A percentile compares a stretch with the other conserved stretches of the same genome.
phyloP scores from a whole-genome alignment of 2,797 vertebrate species.

The Sebastes flavidus region DNA sequence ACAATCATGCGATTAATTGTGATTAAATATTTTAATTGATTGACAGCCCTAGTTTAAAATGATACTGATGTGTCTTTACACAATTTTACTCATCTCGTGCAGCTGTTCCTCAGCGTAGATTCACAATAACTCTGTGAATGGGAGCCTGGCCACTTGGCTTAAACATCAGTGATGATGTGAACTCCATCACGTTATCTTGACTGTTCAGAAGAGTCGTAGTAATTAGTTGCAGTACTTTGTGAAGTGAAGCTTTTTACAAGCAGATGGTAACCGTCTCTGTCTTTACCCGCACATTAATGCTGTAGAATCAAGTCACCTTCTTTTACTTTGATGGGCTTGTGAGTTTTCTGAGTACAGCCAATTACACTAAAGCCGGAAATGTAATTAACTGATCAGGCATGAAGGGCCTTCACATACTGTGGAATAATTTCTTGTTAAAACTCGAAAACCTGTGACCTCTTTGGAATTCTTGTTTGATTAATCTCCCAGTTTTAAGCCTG shows the following conservation, averaged over 20 bases:
- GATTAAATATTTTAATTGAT: too few species aligned
- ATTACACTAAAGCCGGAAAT: slow-evolving; percentile 4
- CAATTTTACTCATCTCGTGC: neutral
- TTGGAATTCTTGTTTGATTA: neutral
- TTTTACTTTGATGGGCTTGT: neutral
- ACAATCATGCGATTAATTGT: too few species aligned
- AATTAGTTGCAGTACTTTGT: neutral
- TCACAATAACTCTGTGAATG: neutral
- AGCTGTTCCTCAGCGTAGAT: neutral
- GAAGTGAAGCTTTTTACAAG: neutral
- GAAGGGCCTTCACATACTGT: neutral
- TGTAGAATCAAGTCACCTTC: neutral
- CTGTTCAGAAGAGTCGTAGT: neutral
- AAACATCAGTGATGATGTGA: neutral
- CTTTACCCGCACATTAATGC: neutral
- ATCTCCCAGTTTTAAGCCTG: neutral
- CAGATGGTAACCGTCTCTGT: neutral
- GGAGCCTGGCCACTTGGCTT: neutral
- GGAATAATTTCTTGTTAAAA: neutral
- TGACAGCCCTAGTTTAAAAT: neutral
- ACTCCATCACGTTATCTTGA: neutral
- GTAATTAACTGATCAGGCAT: neutral
- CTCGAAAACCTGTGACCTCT: neutral
- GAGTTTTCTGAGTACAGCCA: neutral
- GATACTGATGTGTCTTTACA: neutral